These are phyloP conservation scores for Chaenogobius annularis DNA, from an alignment of 2,113 vertebrate genomes.

Conservation along the genomic window DNA sequence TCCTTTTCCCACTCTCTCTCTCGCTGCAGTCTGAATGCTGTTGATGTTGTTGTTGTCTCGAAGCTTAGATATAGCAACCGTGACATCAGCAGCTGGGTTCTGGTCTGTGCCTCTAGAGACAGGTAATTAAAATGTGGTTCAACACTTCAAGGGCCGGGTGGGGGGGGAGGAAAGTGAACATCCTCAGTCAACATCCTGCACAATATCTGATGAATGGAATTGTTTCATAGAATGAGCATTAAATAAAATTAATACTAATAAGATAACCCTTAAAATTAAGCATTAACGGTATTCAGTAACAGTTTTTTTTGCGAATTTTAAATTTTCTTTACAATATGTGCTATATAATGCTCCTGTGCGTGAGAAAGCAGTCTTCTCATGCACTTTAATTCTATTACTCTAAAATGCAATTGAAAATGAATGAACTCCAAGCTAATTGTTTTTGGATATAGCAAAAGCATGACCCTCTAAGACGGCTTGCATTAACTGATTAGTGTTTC, in stretches of 20 bases:
- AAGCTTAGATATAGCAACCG: conserved; percentile 3
- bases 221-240: neutral
- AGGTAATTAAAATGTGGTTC: conserved; percentile 15
- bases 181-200: neutral
- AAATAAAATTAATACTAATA: too few species aligned
- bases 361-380: too few species aligned
- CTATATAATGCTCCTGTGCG: too few species aligned
- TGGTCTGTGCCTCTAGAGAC: neutral
- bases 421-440: too few species aligned
- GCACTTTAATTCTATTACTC: too few species aligned
- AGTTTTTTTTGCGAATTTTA: too few species aligned
- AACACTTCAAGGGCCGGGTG: neutral
- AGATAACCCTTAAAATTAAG: too few species aligned
- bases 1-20: conserved; percentile 12
- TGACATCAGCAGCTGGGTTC: conserved; percentile 5
- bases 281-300: too few species aligned
- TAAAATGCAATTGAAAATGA: too few species aligned
- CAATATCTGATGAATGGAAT: neutral
- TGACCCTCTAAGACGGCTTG: neutral
- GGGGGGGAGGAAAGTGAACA: neutral
- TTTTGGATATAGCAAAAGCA: too few species aligned
- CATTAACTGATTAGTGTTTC: neutral
- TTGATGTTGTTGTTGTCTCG: neutral
- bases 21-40: conserved; percentile 14
- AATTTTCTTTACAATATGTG: too few species aligned